Evolutionary conservation across 2,888 invertebrate genomes (phyloP), one percentile per base, ranked within the genome.

Genomic region (Bimastos eiseni): DNA sequence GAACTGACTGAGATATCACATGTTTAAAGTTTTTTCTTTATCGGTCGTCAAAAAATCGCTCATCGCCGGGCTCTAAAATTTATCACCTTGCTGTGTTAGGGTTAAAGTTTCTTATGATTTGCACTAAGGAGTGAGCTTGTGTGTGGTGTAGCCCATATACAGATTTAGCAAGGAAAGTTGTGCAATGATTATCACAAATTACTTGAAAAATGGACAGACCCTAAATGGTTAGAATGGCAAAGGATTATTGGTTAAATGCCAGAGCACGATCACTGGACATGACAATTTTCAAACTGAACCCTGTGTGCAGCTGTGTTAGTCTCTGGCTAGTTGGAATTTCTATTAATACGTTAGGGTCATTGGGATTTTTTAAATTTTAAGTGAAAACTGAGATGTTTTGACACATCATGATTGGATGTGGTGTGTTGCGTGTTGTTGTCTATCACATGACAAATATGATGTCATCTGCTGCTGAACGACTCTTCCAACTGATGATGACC

Each of bases 361-460:
- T 70, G n/a, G n/a, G 70, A 70, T 70, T 70, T 70, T 70, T 70
- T 70, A 70, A 15, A 70, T 70, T 70, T 70, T 70, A n/a, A n/a
- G n/a, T 70, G 30, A 86, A 37, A 86, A 36, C 86, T 86, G 86
- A 34, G 86, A 34, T 86, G 86, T 86, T 37, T 86, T 36, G 86
- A 86, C 86, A 37, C 86, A 86, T 86, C 86, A 36, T 86, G 86
- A 86, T 86, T 86, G 86, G 86, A 86, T 86, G 86, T 86, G 86
- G 86, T 86, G 86, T 86, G 86, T 86, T 86, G 86, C 86, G 86
- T 86, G 86, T 86, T 86, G 86, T 86, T 86, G 86, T 86, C 86
- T 86, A 37, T 86, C 86, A 86, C 86, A 86, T 86, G 86, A 86
- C 86, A 86, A 70, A 86, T 86, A 24, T 86, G 86, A 86, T 86